A percentile compares a stretch with the other conserved stretches of the same genome.
These are phyloP conservation scores for Shargacucullia verbasci DNA, from an alignment of 2,888 invertebrate species.

Conservation along the genomic window DNA sequence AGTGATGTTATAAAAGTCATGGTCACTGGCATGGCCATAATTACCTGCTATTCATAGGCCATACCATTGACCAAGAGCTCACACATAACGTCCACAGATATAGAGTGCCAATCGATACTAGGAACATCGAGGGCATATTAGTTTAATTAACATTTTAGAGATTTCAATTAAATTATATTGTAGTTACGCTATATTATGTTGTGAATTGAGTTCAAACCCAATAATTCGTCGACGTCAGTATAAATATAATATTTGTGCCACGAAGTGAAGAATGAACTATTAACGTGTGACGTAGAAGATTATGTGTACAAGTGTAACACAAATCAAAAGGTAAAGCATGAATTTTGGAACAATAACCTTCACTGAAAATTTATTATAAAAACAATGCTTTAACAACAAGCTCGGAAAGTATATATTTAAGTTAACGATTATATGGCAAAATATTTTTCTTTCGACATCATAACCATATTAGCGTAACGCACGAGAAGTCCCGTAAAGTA, in stretches of 20 bases:
- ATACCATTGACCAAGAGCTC: conserved; percentile 5
- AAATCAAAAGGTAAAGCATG: conserved; percentile 24
- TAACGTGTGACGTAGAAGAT: conserved; percentile 41
- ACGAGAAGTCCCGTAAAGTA: too few relatives aligned
- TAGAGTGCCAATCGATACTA: neutral
- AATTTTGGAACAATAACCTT: conserved; percentile 15
- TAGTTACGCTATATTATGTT: conserved; percentile 3
- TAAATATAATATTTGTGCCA: conserved; percentile 3
- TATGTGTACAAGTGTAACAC: conserved; percentile 43
- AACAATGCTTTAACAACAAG: neutral
- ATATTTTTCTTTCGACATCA: neutral
- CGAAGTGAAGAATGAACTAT: conserved; percentile 3
- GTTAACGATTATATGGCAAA: neutral
- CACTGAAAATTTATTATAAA: neutral
- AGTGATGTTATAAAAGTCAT: conserved; percentile 18
- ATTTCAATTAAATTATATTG: conserved; percentile 6
- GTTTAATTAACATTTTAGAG: conserved; percentile 1
- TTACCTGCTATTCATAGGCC: conserved; percentile 16
- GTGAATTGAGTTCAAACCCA: conserved; percentile 1
- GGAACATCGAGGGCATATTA: neutral
- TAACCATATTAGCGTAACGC: too few relatives aligned
- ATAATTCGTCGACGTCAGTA: conserved; percentile 15
- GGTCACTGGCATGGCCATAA: conserved; percentile 12
- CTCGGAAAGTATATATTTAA: neutral
- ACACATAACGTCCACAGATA: conserved; percentile 3